Evolutionary conservation across 2,113 vertebrate species (phyloP), one percentile per base, ranked within the genome.

Genomic region (Aythya baeri): DNA sequence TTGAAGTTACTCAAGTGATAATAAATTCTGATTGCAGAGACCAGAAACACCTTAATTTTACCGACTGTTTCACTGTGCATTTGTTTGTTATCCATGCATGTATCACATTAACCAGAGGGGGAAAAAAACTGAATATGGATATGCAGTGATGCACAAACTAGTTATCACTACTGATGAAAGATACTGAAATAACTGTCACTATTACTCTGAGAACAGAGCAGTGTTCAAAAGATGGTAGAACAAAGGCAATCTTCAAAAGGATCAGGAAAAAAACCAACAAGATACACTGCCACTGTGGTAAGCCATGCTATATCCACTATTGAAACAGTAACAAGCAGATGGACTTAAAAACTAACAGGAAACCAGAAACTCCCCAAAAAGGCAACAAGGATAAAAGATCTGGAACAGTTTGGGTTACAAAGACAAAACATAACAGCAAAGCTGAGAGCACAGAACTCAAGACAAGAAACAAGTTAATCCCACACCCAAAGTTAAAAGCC

Each of bases 251-350:
- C 26, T 31, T 58, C 7, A 21, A 68, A 70, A 55, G 23, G 18
- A 58, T 38, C 36, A 68, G 27, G 18, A 29, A 59, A 44, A 7
- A 65, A 71, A 11, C 7, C 36, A 38, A 41, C 0, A 44, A 71
- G 25, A 52, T 11, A 25, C 27, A 13, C 32, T 62, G 25, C 29
- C n/a, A 8, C 4, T 18, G 13, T 22, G 61, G 31, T 0, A 0
- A 86, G 7, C 29, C 55, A 63, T 11, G 8, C 49, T 29, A 63
- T 16, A 9, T 16, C 41, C 2, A 13, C 31, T 23, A 27, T 6
- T n/a, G 55, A 29, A 49, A 8, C 17, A 34, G 61, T 11, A 74
- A 74, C 29, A 68, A 68, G 13, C 62, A n/a, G 15, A 10, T 36
- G 27, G 16, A 16, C 29, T 70, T 12, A 27, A 62, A 63, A 75